Evolutionary conservation across 1,140 invertebrate genomes (phyloP), one percentile per base, ranked within the genome.

Genomic region (Drosophila miranda): DNA sequence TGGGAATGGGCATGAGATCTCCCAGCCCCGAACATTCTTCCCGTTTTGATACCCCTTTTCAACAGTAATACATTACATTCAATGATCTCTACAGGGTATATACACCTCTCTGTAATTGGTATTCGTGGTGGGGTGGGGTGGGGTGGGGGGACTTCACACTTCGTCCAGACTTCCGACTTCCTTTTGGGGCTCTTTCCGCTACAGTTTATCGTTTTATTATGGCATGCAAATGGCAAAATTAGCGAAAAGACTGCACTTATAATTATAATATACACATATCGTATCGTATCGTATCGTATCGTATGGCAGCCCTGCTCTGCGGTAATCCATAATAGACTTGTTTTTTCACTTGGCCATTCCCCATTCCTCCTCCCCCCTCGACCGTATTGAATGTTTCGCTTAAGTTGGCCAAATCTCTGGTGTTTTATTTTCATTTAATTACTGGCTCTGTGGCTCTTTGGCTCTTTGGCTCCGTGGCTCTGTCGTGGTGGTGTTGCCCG

Each of bases 371-470:
- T 16, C 53, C 41, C 30, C 11, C 34, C 4, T 11, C 2, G 3
- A 4, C 34, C 0, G 11, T 13, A 38, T 13, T 57, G 23, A 30
- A 30, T 53, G 57, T 48, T 57, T 75, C 14, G 52, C 49, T 38
- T 63, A 61, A 66, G 71, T 79, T 87, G 82, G 79, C 82, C 82
- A 68, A 87, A 87, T 81, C 69, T 81, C 41, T 68, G 55, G 64
- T 66, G 82, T 81, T 87, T 86, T 87, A 87, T 86, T 87, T 86
- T 86, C 82, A 87, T 86, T 86, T 86, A 87, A 86, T 86, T 86
- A 86, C 74, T 67, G 78, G 52, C 63, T 42, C 58, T 41, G 73
- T 42, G 11, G 44, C 14, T 41, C 11, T n/a, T n/a, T 67, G 78
- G 52, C 63, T 42, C 58, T 41, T 68, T 42, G 11, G 44, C 14